phyloP scores from a whole-genome alignment of 2,888 invertebrate genomes.

The Drosophila colorata region DNA sequence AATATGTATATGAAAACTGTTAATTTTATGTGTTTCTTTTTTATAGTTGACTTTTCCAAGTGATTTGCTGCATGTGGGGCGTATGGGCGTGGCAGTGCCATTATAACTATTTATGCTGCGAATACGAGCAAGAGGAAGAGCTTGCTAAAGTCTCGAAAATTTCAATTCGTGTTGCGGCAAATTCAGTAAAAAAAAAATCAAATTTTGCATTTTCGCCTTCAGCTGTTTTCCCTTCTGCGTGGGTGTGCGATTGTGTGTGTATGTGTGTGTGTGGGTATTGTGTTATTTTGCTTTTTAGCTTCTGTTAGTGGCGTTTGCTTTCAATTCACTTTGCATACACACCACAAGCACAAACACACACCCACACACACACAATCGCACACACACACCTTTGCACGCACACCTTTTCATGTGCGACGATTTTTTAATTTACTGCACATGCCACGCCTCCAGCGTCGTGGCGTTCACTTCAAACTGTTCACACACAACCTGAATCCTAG shows the following conservation, averaged over 20 bases:
- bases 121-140: not conserved
- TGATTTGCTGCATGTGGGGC: not conserved
- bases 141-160: slow-evolving; percentile 14
- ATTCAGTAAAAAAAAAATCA: slow-evolving; percentile 9
- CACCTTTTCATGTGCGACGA: slow-evolving; percentile 15
- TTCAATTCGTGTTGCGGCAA: slow-evolving; percentile 36
- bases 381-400: slow-evolving; percentile 4
- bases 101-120: slow-evolving; percentile 22
- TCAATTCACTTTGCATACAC: slow-evolving; percentile 44
- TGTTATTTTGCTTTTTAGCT: slow-evolving; percentile 42
- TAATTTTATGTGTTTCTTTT: slow-evolving; percentile 9
- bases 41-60: slow-evolving; percentile 12
- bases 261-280: slow-evolving; percentile 16
- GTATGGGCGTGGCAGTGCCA: slow-evolving; percentile 3
- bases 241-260: slow-evolving; percentile 7
- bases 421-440: slow-evolving; percentile 51
- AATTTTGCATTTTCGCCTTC: slow-evolving; percentile 57
- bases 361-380: not conserved
- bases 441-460: slow-evolving; percentile 29
- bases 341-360: slow-evolving; percentile 23
- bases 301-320: slow-evolving; percentile 51
- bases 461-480: not conserved
- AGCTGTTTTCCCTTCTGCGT: slow-evolving; percentile 33
- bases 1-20: slow-evolving; percentile 22
- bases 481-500: not conserved